Evolutionary conservation across 2,888 invertebrate species (phyloP), one percentile per base, ranked within the genome.

Genomic region (Stomorhina lunata): DNA sequence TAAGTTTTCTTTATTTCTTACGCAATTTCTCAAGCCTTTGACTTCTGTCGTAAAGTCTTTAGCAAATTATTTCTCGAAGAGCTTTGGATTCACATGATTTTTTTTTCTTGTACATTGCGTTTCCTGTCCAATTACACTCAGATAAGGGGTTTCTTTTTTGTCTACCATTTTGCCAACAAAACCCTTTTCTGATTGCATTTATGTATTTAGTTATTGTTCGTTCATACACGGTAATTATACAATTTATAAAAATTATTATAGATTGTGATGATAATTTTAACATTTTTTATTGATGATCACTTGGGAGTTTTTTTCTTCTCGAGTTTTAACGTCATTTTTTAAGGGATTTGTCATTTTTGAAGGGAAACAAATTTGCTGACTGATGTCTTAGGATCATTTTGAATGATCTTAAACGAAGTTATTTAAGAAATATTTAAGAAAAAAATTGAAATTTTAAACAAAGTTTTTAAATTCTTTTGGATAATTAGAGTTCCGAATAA

Each of bases 71-170:
- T 61, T 72, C 45, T 63, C 29, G 45, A 55, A 48, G 55, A 75
- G 57, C 25, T 20, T 17, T 76, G 69, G n/a, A 15, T 79, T 71
- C 65, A 73, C 69, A 77, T 84, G 78, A 68, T 80, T 53, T 63
- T 80, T 75, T 75, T 25, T 50, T 43, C 34, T 48, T 59, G 34
- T 22, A 22, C 32, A 40, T 55, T 53, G 34, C 48, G 53, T 71
- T 80, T 80, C 83, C 77, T 83, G 80, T 66, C 80, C 77, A 80
- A 80, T 82, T 82, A 79, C n/a, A n/a, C n/a, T n/a, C n/a, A n/a
- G n/a, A 76, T 79, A 72, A 25, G n/a, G 7, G 2, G n/a, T n/a
- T 32, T 45, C 10, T n/a, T 40, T 53, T 32, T 65, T 22, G 10
- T 22, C 12, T 12, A 15, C 1, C 4, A n/a, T 57, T 66, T 9